phyloP scores from a whole-genome alignment of 1,140 invertebrate genomes.

The Drosophila navojoa region DNA sequence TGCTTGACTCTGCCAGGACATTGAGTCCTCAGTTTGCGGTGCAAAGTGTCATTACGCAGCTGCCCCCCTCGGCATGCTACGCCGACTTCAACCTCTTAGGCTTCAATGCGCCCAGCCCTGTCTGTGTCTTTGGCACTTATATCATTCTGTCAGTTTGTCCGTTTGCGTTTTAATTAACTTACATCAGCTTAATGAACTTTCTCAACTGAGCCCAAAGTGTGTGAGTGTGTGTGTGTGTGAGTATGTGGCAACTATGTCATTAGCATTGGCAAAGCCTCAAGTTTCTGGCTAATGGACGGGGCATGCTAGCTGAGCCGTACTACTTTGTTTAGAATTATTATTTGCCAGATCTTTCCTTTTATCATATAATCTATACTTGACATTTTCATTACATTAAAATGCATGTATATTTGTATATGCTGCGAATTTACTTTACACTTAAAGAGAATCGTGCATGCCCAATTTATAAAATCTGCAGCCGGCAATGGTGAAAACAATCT shows the following conservation, averaged over 20 bases:
- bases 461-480: conserved; percentile 1
- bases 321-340: no score
- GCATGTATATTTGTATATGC: no score
- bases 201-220: neutral
- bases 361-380: no score
- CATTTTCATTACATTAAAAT: no score
- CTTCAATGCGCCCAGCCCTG: neutral
- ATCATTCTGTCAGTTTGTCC: conserved; percentile 57
- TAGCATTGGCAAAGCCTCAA: neutral
- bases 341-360: no score
- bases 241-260: neutral
- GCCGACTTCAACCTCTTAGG: neutral
- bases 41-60: conserved; percentile 52
- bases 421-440: neutral
- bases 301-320: neutral
- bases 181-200: conserved; percentile 62
- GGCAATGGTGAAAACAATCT: neutral
- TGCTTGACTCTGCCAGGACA: conserved; percentile 6
- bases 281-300: neutral
- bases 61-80: neutral
- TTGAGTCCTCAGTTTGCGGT: conserved; percentile 51
- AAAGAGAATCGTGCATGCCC: neutral
- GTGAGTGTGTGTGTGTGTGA: neutral
- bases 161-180: conserved; percentile 67
- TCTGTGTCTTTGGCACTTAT: conserved; percentile 64